These are phyloP conservation scores for Bambusicola thoracicus DNA, from an alignment of 2,113 vertebrate genomes.

Conservation along the genomic window DNA sequence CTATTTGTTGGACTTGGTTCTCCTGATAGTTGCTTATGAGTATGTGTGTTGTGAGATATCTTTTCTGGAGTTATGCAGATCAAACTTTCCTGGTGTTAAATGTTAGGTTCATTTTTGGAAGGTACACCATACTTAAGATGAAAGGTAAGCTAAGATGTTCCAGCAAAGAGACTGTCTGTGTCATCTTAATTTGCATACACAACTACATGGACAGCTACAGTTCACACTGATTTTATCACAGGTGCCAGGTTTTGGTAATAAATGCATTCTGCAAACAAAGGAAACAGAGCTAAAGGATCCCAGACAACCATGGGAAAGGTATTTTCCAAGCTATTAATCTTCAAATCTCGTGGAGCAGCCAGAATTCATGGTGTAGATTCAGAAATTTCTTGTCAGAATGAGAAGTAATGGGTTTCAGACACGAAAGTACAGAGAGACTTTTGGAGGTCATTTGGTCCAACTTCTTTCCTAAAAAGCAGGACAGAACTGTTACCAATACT, in stretches of 20 bases:
- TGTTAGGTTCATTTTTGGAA: background rate
- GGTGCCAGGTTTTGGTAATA: background rate
- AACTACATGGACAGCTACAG: background rate
- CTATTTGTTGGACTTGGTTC: background rate
- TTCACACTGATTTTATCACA: background rate
- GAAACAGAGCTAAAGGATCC: background rate
- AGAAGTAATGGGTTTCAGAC: background rate
- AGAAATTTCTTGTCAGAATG: background rate
- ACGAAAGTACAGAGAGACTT: background rate
- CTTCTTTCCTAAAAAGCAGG: background rate
- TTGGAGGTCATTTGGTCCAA: background rate
- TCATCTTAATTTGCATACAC: background rate
- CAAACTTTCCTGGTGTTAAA: background rate
- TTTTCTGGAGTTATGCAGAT: background rate
- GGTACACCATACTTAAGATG: background rate
- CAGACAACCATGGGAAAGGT: background rate
- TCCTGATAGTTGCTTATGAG: background rate
- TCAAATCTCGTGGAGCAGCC: background rate
- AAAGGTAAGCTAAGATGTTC: background rate
- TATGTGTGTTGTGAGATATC: background rate
- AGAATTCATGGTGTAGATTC: background rate
- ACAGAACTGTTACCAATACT: background rate
- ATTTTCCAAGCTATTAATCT: conserved; percentile 1
- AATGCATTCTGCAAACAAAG: background rate
- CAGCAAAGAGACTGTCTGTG: background rate